phyloP scores from a whole-genome alignment of 2,113 vertebrate genomes.

The Pteronura brasiliensis region DNA sequence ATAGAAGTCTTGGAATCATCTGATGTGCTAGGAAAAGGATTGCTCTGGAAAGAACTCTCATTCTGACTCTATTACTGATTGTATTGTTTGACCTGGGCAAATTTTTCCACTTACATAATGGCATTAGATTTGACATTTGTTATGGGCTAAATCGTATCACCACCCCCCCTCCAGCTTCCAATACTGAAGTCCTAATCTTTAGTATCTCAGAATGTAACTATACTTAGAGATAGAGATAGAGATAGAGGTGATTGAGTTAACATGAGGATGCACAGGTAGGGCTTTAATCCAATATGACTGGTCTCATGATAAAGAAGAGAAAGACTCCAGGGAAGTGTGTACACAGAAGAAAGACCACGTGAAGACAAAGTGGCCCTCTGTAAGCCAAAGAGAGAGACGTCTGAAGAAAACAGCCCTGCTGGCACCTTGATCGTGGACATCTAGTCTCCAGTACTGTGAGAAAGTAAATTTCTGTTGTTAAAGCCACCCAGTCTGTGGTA shows the following conservation, averaged over 20 bases:
- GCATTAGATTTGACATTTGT: neutral
- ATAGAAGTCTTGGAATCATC: neutral
- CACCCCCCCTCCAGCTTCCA: neutral
- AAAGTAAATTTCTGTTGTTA: neutral
- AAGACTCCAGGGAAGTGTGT: neutral
- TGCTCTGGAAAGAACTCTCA: neutral
- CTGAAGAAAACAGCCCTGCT: neutral
- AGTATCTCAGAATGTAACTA: neutral
- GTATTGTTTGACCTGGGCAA: neutral
- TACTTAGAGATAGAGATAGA: neutral
- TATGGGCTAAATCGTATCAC: neutral
- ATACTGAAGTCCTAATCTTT: neutral
- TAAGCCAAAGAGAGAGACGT: neutral
- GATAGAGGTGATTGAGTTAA: constrained; percentile 17
- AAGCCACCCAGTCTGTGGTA: neutral
- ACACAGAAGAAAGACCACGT: neutral
- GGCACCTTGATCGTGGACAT: neutral
- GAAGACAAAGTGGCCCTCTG: neutral
- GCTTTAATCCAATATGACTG: neutral
- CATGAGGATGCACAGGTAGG: neutral
- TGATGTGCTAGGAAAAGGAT: neutral
- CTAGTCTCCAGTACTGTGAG: neutral
- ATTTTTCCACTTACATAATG: neutral
- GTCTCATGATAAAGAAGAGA: neutral
- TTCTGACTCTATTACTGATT: neutral